Base-by-base conservation (phyloP, 2,797 vertebrate genomes). In the Thripadectes ignobilis region DNA sequence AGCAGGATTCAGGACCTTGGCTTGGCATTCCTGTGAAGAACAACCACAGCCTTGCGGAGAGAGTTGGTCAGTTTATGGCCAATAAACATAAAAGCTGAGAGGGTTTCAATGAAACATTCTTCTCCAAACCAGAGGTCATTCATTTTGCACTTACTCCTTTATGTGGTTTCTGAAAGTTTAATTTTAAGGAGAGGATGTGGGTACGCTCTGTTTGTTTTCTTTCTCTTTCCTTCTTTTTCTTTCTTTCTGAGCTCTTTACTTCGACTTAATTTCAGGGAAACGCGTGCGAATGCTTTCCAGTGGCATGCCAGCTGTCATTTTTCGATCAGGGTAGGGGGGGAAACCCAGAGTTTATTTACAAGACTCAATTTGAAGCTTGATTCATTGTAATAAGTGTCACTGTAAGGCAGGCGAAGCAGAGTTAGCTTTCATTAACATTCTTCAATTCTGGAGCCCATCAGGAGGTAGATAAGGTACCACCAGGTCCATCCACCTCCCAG, bases 401-500 rank as follows among this genome's bases (percentile, higher is more conserved):
- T 93, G 94, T 95, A 95, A 87, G 51, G 82, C 97, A 93, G 94
- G 83, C 32, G 0, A 96, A 91, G 87, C 85, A 96, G 93, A 96
- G 95, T 96, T 95, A 85, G 94, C 85, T 95, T 93, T 97, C 98
- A 97, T 98, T 98, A 98, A 97, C 98, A 98, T 98, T 98, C 98
- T 98, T 97, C 95, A 96, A 97, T 97, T 97, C 97, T 96, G 91
- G 92, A 97, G 95, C 97, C 93, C 97, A 96, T 98, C 97, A 97
- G 97, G 98, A 98, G 98, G 97, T 97, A 98, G 98, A 98, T 98
- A 98, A 98, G 97, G 96, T 95, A 96, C 97, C 95, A 71, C 86
- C 9, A 48, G 93, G 96, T 97, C 96, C 92, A 93, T 97, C 95
- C 93, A 95, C 97, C 98, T 98, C 98, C 95, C 91, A 12, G 94